These are phyloP conservation scores for Selene dorsalis DNA, from an alignment of 2,797 vertebrate genomes.

Conservation along the genomic window DNA sequence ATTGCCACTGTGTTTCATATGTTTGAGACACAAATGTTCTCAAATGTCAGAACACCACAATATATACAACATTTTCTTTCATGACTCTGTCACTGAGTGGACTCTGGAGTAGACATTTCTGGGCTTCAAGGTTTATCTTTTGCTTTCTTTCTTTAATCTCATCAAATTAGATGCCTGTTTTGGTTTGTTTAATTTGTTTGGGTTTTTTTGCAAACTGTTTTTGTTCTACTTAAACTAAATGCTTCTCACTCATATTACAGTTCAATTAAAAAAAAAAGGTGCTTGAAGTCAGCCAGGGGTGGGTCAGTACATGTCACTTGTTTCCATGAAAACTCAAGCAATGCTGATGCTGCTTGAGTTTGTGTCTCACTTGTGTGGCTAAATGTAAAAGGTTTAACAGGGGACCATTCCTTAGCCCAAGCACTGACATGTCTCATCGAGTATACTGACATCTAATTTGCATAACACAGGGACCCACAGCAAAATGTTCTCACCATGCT, in stretches of 20 bases:
- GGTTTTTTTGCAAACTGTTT: conserved; percentile 13
- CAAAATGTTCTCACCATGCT: conserved; percentile 62
- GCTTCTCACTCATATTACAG: conserved; percentile 30
- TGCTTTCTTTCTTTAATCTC: conserved; percentile 63
- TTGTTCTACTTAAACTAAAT: conserved; percentile 2
- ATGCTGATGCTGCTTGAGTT: conserved; percentile 71
- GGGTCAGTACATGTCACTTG: conserved; percentile 48
- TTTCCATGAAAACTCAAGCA: conserved; percentile 68
- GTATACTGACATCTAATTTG: conserved; percentile 60
- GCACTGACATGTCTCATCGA: conserved; percentile 67
- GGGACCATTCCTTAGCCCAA: conserved; percentile 43
- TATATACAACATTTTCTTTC: conserved; percentile 8
- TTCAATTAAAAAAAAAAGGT: conserved; percentile 6
- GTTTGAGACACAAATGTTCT: conserved; percentile 37
- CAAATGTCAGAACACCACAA: conserved; percentile 31
- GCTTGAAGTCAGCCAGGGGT: conserved; percentile 28
- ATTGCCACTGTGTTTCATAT: conserved; percentile 11
- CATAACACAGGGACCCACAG: conserved; percentile 57
- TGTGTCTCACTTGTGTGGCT: conserved; percentile 64
- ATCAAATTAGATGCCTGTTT: conserved; percentile 57
- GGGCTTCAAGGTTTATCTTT: conserved; percentile 58
- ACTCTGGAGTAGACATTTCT: conserved; percentile 74
- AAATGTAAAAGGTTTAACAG: conserved; percentile 51
- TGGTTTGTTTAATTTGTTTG: conserved; percentile 3
- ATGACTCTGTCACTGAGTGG: conserved; percentile 17